Evolutionary conservation across 2,888 invertebrate species (phyloP), one percentile per base, ranked within the genome.

Genomic region (Tachystola acroxantha): DNA sequence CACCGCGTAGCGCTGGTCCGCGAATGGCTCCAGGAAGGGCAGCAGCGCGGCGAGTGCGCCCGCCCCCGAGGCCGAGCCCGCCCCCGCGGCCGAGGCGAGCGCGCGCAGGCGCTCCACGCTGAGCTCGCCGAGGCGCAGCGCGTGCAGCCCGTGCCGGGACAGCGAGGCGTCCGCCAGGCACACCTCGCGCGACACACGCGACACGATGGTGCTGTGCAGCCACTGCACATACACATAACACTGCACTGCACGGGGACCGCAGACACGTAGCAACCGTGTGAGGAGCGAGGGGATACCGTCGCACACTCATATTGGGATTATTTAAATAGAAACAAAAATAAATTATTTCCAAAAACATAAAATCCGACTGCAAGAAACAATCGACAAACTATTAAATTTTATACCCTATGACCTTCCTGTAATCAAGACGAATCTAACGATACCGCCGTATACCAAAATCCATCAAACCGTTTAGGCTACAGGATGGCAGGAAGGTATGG

Each of bases 71-170:
- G 22, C 19, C 29, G 37, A 9, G 12, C 19, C 10, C 26, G 19
- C 29, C 29, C 33, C 14, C 9, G 9, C n/a, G 6, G n/a, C 24
- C 3, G 16, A 4, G 3, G 24, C 9, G 27, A 40, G 13, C 74
- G 94, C 94, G 52, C 93, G 91, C 20, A 96, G 76, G 34, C 93
- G 89, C 42, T 94, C 93, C 24, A 94, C 71, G 9, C 93, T 92
- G 16, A 99, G 99, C 74, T 98, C 98, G 67, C 98, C 98, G 27
- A 99, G 88, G 74, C 96, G 96, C 51, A 93, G 91, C 84, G 98
- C 97, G 46, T 99, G 89, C 51, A 91, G 90, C 82, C 99, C 99
- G 2, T 97, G 96, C 62, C 93, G 94, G 48, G 92, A 89, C 53
- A 96, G 86, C 45, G 91, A 89, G 47, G 92, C 92, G 58, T 94